These are phyloP conservation scores for Nomada lathburiana DNA, from an alignment of 2,888 invertebrate species.

Conservation along the genomic window DNA sequence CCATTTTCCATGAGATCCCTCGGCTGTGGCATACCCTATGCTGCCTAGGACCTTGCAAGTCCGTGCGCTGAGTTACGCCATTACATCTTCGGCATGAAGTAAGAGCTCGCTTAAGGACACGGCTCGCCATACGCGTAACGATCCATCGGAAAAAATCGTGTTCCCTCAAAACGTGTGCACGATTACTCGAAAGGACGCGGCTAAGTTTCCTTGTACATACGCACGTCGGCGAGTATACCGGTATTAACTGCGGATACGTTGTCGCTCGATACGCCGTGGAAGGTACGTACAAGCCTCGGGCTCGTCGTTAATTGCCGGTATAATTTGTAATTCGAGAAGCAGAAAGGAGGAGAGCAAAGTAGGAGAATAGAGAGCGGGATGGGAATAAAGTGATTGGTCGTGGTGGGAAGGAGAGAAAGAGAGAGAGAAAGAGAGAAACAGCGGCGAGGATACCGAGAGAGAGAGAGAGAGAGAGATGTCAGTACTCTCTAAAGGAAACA, in stretches of 20 bases:
- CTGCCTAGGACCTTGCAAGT: slow-evolving; percentile 38
- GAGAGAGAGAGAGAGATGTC: background rate
- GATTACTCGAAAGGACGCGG: slow-evolving; percentile 24
- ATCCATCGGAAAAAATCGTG: slow-evolving; percentile 69
- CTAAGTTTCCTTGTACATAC: slow-evolving; percentile 66
- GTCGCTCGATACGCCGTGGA: slow-evolving; percentile 67
- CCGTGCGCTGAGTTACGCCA: slow-evolving; percentile 60
- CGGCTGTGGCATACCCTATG: slow-evolving; percentile 40
- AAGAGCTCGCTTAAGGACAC: slow-evolving; percentile 68
- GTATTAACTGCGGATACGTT: slow-evolving; percentile 64
- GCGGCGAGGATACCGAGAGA: slow-evolving; percentile 13
- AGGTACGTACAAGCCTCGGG: slow-evolving; percentile 70
- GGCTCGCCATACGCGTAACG: slow-evolving; percentile 64
- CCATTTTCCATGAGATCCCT: slow-evolving; percentile 70
- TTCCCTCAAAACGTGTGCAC: slow-evolving; percentile 64
- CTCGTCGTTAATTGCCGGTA: slow-evolving; percentile 76
- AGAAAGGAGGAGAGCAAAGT: slow-evolving; percentile 50
- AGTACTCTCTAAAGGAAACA: slow-evolving; percentile 62
- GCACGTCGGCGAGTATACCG: slow-evolving; percentile 59
- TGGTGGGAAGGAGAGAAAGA: background rate
- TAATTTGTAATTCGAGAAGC: slow-evolving; percentile 77
- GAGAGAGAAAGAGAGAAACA: slow-evolving; percentile 15
- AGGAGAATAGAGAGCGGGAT: slow-evolving; percentile 31
- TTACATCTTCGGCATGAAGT: slow-evolving; percentile 55
- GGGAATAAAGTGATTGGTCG: slow-evolving; percentile 25